A percentile compares a stretch with the other conserved stretches of the same genome.
Conservation (phyloP, 2,888 invertebrate species). For the Scaptomyza cyrtandrae region DNA sequence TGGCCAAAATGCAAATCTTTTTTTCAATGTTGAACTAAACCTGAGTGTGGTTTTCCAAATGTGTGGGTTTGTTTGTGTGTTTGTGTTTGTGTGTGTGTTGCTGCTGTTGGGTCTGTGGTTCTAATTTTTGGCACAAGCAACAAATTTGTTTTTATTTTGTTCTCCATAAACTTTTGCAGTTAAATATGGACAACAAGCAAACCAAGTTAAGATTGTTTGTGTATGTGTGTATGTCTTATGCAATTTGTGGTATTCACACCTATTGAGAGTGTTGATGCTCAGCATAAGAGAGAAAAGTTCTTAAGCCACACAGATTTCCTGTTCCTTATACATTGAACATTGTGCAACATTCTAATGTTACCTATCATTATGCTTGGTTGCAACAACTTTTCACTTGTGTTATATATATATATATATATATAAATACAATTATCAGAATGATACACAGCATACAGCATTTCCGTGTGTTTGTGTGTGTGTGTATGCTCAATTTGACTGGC, state of each 20-base stretch:
- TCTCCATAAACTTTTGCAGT: no score
- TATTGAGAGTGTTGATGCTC: constrained; percentile 4
- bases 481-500: constrained; percentile 5
- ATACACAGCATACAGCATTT: not conserved
- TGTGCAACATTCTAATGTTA: no score
- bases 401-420: not conserved
- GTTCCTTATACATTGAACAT: no score
- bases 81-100: constrained; percentile 23
- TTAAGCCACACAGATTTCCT: no score
- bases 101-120: constrained; percentile 48
- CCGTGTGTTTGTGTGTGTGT: no score
- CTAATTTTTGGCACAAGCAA: constrained; percentile 58
- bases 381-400: not conserved
- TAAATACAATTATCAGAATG: not conserved
- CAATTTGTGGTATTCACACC: constrained; percentile 34
- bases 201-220: not conserved
- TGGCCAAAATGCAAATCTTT: constrained; percentile 53
- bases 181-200: constrained; percentile 11
- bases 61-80: constrained; percentile 10
- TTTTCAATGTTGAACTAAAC: constrained; percentile 39
- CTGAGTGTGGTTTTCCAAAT: constrained; percentile 1
- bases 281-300: not conserved
- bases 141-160: constrained; percentile 7
- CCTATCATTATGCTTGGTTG: no score
- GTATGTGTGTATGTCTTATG: constrained; percentile 9